Evolutionary conservation across 2,113 vertebrate species (phyloP), one percentile per base, ranked within the genome.

Genomic region (Hemiprocne comata): DNA sequence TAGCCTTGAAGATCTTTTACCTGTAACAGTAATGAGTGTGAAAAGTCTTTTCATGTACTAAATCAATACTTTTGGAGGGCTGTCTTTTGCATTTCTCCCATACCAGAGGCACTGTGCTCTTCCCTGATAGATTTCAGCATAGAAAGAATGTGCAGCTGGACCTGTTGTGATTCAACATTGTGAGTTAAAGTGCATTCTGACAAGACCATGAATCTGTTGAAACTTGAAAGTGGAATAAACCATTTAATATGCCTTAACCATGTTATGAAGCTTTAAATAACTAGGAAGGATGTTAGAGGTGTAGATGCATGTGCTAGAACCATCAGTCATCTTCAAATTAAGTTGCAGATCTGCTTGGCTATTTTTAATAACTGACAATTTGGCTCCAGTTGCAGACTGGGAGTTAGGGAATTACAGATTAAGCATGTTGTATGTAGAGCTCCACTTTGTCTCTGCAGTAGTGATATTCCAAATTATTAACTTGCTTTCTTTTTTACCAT

Each of bases 51-150:
- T 71, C 88, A 75, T 14, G 1, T 86, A 72, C 40, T n/a, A 33
- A 69, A 89, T 93, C 93, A 81, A 13, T 96, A 79, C 76, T 86
- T 86, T 61, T 67, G 74, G 65, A 94, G 76, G 66, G 70, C 61
- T 93, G 24, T 60, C 76, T 85, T 88, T 71, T 78, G 36, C 60
- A 34, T 91, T 89, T 95, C 64, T 77, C 26, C 77, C 26, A 50
- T 36, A 61, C 40, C 40, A 61, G 36, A 36, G 53, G 24, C 53
- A 77, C 4, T 3, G 0, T 69, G 60, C 36, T 61, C 50, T 95
- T 84, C 61, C 44, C 34, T 57, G 61, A 40, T 16, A 66, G 67
- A 61, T 93, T 94, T 75, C 2, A 4, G 40, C 31, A 36, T 2
- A 66, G 60, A 77, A 78, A 5, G 2, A 89, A 78, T 11, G 31